A percentile compares a stretch with the other conserved stretches of the same genome.
Conservation (phyloP, 2,113 vertebrate species). For the Aspidoscelis tigris region DNA sequence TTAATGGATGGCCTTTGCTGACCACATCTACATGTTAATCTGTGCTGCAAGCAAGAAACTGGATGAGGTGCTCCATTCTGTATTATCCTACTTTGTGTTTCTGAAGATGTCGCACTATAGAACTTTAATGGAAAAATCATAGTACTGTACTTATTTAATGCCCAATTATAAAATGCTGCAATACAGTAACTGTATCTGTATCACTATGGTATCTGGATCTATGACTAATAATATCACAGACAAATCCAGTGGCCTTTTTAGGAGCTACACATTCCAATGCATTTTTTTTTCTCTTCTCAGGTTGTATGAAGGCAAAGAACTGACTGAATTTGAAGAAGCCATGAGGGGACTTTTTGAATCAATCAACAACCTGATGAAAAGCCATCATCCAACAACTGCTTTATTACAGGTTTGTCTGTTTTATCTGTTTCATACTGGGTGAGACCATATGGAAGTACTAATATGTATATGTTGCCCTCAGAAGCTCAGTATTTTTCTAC, state of each 20-base stretch:
- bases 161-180: not conserved
- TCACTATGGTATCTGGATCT: not conserved
- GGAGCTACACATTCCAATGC: constrained; percentile 3
- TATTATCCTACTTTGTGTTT: not conserved
- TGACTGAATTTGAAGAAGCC: constrained; percentile 94
- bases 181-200: not conserved
- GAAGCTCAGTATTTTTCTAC: not conserved
- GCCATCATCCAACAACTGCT: constrained; percentile 86
- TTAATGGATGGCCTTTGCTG: too few relatives aligned
- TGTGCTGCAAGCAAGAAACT: not conserved
- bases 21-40: not conserved
- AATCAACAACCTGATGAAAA: constrained; percentile 96
- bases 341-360: constrained; percentile 95
- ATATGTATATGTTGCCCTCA: not conserved
- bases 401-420: constrained; percentile 85
- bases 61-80: not conserved
- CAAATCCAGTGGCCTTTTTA: not conserved
- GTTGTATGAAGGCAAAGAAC: constrained; percentile 95
- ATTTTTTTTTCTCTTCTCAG: constrained; percentile 70
- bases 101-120: constrained; percentile 29
- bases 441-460: not conserved
- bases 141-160: not conserved
- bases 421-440: not conserved
- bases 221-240: not conserved
- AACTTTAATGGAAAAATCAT: constrained; percentile 5